Conservation (phyloP, 2,888 invertebrate species). For the Agriopis aurantiaria region DNA sequence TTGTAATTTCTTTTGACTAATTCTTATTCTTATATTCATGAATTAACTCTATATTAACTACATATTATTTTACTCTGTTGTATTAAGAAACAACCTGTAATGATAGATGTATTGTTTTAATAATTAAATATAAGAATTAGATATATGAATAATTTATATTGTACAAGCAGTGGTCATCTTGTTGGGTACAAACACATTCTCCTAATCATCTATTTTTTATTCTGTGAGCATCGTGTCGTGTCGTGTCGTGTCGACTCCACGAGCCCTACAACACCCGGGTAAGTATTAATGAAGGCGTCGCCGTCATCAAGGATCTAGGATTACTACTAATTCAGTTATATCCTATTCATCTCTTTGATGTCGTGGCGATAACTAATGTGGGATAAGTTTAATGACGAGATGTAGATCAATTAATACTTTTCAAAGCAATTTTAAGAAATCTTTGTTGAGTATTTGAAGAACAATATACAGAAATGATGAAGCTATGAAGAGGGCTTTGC, state of each 20-base stretch:
- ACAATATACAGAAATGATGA: too few relatives aligned
- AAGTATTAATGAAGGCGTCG: constrained; percentile 51
- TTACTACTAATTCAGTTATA: constrained; percentile 51
- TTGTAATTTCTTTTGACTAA: too few relatives aligned
- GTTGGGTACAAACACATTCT: not conserved
- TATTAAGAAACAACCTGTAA: too few relatives aligned
- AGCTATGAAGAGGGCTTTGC: too few relatives aligned
- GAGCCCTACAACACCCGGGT: not conserved
- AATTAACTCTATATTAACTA: too few relatives aligned
- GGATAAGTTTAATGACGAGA: not conserved
- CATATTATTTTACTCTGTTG: too few relatives aligned
- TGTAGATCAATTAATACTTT: constrained; percentile 1
- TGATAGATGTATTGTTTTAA: too few relatives aligned
- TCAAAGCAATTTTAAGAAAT: not conserved
- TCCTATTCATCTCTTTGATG: constrained; percentile 44
- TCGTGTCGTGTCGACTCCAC: constrained; percentile 8
- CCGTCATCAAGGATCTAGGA: constrained; percentile 36
- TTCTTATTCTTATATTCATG: too few relatives aligned
- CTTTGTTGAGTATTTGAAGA: not conserved
- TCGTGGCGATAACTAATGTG: not conserved
- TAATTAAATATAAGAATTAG: too few relatives aligned
- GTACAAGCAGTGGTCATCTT: not conserved
- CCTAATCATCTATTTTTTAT: not conserved
- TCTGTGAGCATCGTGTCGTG: not conserved
- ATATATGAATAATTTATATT: too few relatives aligned